phyloP scores from a whole-genome alignment of 1,140 invertebrate genomes.

The Pseudomyrmex sp. region DNA sequence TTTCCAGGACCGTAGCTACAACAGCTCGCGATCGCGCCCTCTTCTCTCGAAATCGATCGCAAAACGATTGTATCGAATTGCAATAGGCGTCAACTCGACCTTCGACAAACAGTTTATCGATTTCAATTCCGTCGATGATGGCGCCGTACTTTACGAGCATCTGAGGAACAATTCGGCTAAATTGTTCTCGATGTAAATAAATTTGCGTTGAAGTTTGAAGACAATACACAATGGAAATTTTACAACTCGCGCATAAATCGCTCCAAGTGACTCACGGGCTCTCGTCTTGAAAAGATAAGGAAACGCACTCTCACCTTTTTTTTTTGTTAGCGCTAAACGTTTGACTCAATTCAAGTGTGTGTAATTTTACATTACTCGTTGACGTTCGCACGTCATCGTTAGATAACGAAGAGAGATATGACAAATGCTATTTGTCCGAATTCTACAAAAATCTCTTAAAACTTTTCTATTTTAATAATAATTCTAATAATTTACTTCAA shows the following conservation, averaged over 20 bases:
- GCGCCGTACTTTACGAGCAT: no score
- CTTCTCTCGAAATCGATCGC: neutral
- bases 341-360: neutral
- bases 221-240: neutral
- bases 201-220: no score
- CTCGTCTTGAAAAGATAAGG: neutral
- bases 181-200: no score
- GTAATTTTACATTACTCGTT: neutral
- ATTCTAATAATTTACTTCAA: neutral
- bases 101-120: no score
- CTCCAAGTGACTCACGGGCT: neutral
- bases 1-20: slow-evolving; percentile 17
- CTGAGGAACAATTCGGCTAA: no score
- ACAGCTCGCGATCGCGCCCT: no score
- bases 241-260: neutral
- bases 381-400: neutral
- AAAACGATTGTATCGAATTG: neutral
- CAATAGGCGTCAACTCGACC: no score
- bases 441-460: neutral
- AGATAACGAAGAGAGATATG: neutral
- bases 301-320: neutral
- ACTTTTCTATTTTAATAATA: neutral
- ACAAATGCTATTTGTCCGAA: neutral
- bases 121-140: no score
- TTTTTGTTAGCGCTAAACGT: neutral